Base-by-base conservation (phyloP, 2,113 vertebrate genomes). In the Bothrops jararaca region DNA sequence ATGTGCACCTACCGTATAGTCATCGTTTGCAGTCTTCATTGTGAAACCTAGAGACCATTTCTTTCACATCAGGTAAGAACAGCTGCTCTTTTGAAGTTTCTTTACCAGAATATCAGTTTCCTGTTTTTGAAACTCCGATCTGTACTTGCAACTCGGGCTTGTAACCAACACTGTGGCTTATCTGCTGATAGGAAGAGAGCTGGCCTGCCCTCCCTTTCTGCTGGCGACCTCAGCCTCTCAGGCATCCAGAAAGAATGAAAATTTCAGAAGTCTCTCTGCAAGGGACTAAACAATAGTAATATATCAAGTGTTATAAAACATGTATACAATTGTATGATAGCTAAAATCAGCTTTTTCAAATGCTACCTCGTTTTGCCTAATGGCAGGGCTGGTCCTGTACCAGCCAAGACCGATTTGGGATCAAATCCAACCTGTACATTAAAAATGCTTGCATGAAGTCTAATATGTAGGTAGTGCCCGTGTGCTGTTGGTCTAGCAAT, bases 111-210 rank as follows among this genome's bases (percentile, higher is more conserved):
- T 93, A 18, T 93, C 92, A 5, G 92, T 95, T 97, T 97, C 97
- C 96, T 96, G 97, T 96, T 96, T 95, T 94, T 95, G 96, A 96
- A 95, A 97, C 89, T 80, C 94, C 60, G 94, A 94, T 94, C 96
- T 94, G 94, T 95, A 95, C 93, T 88, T 89, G 45, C 90, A 93
- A 93, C 7, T 93, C 94, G 93, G 93, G 60, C 0, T 24, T 74
- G 88, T 74, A 86, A 74, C 26, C 90, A 39, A 15, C 52, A 89
- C 89, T 23, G 74, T 15, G 93, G 34, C 91, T 1, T 96, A 69
- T 93, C 12, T 0, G 12, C 94, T 5, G 12, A 94, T 89, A 87
- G 94, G 95, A 94, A 74, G 88, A 93, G 58, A 89, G 39, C 91
- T 91, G 5, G 0, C 87, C 91, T 34, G 23, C 24, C 20, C 18